Evolutionary conservation across 2,888 invertebrate species (phyloP), one percentile per base, ranked within the genome.

Genomic region (Sinohyriopsis cumingii): DNA sequence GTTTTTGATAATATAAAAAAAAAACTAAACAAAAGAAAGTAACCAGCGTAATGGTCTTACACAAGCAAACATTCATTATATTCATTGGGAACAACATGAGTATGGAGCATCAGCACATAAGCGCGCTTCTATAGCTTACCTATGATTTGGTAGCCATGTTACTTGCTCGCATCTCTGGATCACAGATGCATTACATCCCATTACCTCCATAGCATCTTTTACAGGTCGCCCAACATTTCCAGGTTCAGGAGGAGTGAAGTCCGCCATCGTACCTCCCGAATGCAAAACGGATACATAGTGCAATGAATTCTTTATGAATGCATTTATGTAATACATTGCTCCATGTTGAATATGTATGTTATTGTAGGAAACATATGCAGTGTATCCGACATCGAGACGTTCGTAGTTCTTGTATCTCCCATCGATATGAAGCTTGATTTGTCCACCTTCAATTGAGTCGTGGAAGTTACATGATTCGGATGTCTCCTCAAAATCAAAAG

Each of bases 221-320:
- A 57, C 59, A 1, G 67, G 64, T 28, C 77, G 75, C 3, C 71
- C 75, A 5, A 83, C 60, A 28, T 65, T 65, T 3, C 83, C 84
- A 12, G 84, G 80, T 63, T 79, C 80, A 12, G 84, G 84, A 20
- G 82, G 79, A 0, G 82, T 83, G 59, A 81, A 80, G 59, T 84
- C 84, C 5, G 77, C 75, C 69, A 81, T 76, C 0, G 82, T 84
- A 9, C 82, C 82, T 54, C 68, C 59, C 1, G 83, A 80, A 19
- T 78, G 55, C 22, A 82, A 56, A 61, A 71, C 74, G 15, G 75
- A 74, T 24, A 67, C 71, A 63, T 84, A 84, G 4, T 80, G 81
- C 3, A 84, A 72, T 6, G 65, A 59, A 66, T 84, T 84, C 0
- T 65, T 75, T 6, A 84, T 69, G 18, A 69, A 65, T 0, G 80